phyloP scores from a whole-genome alignment of 1,140 invertebrate genomes.

The Bombus pascuorum region DNA sequence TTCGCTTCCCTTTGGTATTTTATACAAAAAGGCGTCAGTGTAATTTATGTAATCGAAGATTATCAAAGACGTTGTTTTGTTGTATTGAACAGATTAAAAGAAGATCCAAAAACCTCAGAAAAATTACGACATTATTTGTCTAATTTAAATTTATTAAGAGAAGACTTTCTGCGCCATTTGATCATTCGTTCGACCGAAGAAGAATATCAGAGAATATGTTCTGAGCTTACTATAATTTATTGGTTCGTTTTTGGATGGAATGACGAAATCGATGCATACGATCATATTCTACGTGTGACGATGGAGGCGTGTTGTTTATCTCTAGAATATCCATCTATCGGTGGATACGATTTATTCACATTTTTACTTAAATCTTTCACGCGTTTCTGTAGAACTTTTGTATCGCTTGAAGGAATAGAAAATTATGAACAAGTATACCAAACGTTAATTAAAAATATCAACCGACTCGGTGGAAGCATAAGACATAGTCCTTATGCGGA shows the following conservation, averaged over 20 bases:
- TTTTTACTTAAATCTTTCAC: conserved; percentile 57
- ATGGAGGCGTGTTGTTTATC: conserved; percentile 70
- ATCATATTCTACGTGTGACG: conserved; percentile 66
- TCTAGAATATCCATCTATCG: conserved; percentile 63
- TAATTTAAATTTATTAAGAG: conserved; percentile 49
- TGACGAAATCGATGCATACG: conserved; percentile 51
- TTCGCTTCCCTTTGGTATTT: conserved; percentile 44
- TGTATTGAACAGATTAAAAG: conserved; percentile 49
- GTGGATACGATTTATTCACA: conserved; percentile 43
- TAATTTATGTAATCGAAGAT: conserved; percentile 65
- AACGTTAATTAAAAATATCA: conserved; percentile 46
- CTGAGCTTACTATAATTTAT: conserved; percentile 44
- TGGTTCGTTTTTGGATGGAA: conserved; percentile 60
- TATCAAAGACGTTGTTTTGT: conserved; percentile 71
- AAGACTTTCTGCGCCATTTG: conserved; percentile 71
- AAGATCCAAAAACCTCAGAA: conserved; percentile 2
- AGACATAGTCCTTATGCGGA: conserved; percentile 44
- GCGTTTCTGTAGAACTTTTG: conserved; percentile 11
- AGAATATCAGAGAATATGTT: conserved; percentile 61
- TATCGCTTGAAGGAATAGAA: conserved; percentile 8
- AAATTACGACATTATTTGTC: conserved; percentile 19
- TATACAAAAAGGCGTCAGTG: conserved; percentile 15
- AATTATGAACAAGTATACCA: conserved; percentile 36
- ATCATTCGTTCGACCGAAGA: conserved; percentile 61
- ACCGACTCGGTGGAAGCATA: conserved; percentile 48